phyloP scores from a whole-genome alignment of 2,113 vertebrate genomes.

The Chaetorhynchus papuensis region DNA sequence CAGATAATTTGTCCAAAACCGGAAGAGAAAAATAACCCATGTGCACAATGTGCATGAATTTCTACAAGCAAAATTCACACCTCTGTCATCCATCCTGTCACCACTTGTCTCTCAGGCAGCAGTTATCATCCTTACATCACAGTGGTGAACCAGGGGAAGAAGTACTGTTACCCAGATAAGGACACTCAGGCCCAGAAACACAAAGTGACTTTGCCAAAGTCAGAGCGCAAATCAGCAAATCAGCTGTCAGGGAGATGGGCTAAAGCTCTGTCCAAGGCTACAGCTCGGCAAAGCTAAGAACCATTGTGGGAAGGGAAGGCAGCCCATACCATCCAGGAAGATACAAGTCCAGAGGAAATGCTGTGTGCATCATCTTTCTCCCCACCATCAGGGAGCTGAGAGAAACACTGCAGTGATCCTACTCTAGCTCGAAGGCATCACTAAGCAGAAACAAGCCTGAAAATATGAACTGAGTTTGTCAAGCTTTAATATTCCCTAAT shows the following conservation, averaged over 20 bases:
- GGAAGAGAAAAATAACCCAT: not conserved
- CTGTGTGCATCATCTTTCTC: not conserved
- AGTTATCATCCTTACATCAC: not conserved
- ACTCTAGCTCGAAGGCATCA: not conserved
- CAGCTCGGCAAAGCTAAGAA: not conserved
- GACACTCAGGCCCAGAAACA: not conserved
- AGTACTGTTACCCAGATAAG: not conserved
- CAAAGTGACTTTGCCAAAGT: not conserved
- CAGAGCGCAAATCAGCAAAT: not conserved
- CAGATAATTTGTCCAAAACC: not conserved
- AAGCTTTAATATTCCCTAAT: conserved; percentile 49
- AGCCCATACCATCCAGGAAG: not conserved
- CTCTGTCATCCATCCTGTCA: not conserved
- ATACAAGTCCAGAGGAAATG: not conserved
- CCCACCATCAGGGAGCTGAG: not conserved
- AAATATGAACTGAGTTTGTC: conserved; percentile 16
- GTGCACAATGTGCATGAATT: not conserved
- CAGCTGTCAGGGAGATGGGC: not conserved
- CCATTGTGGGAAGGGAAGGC: not conserved
- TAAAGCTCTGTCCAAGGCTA: not conserved
- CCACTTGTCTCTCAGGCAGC: not conserved
- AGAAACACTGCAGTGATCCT: not conserved
- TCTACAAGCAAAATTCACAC: not conserved
- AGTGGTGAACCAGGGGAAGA: not conserved
- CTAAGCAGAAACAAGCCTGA: not conserved